These are phyloP conservation scores for Pachyuromys duprasi DNA, from an alignment of 2,797 vertebrate species.

Conservation along the genomic window DNA sequence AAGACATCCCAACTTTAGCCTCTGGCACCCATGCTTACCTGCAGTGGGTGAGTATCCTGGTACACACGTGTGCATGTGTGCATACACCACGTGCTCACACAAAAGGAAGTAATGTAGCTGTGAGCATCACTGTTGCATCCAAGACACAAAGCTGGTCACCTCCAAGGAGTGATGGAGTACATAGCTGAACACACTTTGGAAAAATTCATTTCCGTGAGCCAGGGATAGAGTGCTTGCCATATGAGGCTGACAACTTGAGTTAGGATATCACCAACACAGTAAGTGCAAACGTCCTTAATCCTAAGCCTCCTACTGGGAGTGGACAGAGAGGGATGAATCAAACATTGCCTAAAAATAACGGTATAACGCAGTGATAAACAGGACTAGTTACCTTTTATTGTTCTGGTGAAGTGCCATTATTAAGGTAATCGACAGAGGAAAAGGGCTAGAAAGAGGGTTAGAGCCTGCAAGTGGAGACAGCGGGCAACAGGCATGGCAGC, in stretches of 20 bases:
- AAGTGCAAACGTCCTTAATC: not conserved
- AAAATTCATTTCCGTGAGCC: not conserved
- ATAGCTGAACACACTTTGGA: not conserved
- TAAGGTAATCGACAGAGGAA: not conserved
- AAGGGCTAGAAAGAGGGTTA: too few species aligned
- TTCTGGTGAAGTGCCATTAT: not conserved
- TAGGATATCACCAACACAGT: not conserved
- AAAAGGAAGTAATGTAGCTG: not conserved
- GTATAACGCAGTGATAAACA: too few species aligned
- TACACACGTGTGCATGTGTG: too few species aligned
- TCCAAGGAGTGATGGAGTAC: not conserved
- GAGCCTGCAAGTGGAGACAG: not conserved
- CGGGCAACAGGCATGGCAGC: not conserved
- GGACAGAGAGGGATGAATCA: not conserved
- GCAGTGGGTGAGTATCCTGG: not conserved
- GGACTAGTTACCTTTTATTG: not conserved
- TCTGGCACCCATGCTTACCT: not conserved
- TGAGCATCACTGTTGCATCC: not conserved
- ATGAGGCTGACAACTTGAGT: not conserved
- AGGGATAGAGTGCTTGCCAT: not conserved
- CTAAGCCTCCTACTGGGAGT: not conserved
- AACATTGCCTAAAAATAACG: not conserved
- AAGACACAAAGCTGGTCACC: not conserved
- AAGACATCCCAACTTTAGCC: not conserved
- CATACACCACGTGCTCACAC: not conserved